Base-by-base conservation (phyloP, 1,140 invertebrate genomes). In the Mizuhopecten yessoensis region DNA sequence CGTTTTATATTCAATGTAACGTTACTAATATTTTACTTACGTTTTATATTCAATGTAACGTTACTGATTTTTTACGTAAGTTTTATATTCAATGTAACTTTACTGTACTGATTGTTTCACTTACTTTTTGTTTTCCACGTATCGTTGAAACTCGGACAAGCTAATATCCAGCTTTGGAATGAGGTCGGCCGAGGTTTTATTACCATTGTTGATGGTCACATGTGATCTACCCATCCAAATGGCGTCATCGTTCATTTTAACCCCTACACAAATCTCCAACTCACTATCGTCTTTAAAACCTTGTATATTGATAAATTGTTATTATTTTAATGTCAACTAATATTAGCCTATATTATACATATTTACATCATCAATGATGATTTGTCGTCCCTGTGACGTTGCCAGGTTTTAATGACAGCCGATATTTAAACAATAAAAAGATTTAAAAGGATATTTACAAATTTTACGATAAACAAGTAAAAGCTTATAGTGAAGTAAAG, bases 201-300 rank as follows among this genome's bases (percentile, higher is more conserved):
- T 86, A 33, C 9, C 23, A 17, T 87, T 34, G 9, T 20, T n/a
- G 11, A 90, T 88, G 10, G 23, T 39, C 0, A 88, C 87, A 11
- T 88, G 39, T 0, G 57, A 49, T 15, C 34, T 23, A 0, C 45
- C 34, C 17, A 88, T n/a, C 90, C 90, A 90, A 20, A 90, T 90
- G 34, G 87, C 86, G 33, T 86, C 49, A 33, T 86, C 49, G 42
- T 88, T 86, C 23, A 90, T 0, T 88, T 90, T 90, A 33, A 86
- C 87, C 17, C 34, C 87, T 29, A 86, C 39, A 29, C 87, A 87
- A 17, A 90, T 86, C 29, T 88, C 90, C 29, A 88, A 29, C 11
- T 11, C 29, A 0, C 36, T 34, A 0, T n/a, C 87, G 23, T 34
- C 15, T 13, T 17, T 20, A 88, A 34, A 90, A 13, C 90, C 90